phyloP scores from a whole-genome alignment of 2,797 vertebrate genomes.

The Poeciliopsis gracilis region DNA sequence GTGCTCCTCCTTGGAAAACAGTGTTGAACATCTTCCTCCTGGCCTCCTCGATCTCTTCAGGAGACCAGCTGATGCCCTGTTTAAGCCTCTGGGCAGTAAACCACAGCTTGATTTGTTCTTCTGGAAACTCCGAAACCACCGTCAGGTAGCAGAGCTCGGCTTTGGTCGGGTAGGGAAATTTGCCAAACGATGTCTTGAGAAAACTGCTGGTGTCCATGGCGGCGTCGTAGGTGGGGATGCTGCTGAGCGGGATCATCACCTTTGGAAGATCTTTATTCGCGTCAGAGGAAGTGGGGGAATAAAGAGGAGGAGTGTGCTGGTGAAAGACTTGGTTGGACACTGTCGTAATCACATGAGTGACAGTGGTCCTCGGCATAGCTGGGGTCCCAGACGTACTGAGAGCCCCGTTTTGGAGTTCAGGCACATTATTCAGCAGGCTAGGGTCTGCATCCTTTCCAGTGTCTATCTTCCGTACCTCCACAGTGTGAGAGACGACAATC shows the following conservation, averaged over 20 bases:
- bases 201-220: constrained; percentile 99
- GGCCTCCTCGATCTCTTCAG: constrained; percentile 96
- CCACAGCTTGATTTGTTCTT: constrained; percentile 99
- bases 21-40: constrained; percentile 99
- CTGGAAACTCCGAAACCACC: constrained; percentile 96
- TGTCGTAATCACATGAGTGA: constrained; percentile 86
- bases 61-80: constrained; percentile 99
- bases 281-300: constrained; percentile 75
- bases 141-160: constrained; percentile 98
- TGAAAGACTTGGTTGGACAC: constrained; percentile 80
- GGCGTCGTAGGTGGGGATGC: constrained; percentile 95
- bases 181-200: constrained; percentile 97
- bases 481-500: constrained; percentile 86
- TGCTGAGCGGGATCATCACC: constrained; percentile 98
- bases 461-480: constrained; percentile 86
- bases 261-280: constrained; percentile 91
- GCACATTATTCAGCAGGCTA: constrained; percentile 79
- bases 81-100: constrained; percentile 98
- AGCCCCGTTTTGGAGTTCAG: constrained; percentile 80
- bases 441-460: constrained; percentile 73
- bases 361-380: constrained; percentile 87
- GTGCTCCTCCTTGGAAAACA: constrained; percentile 91
- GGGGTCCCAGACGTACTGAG: constrained; percentile 84
- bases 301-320: constrained; percentile 83
- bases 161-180: constrained; percentile 98